These are phyloP conservation scores for Drosophila nr. perissopoda DNA, from an alignment of 2,888 invertebrate species.

Conservation along the genomic window DNA sequence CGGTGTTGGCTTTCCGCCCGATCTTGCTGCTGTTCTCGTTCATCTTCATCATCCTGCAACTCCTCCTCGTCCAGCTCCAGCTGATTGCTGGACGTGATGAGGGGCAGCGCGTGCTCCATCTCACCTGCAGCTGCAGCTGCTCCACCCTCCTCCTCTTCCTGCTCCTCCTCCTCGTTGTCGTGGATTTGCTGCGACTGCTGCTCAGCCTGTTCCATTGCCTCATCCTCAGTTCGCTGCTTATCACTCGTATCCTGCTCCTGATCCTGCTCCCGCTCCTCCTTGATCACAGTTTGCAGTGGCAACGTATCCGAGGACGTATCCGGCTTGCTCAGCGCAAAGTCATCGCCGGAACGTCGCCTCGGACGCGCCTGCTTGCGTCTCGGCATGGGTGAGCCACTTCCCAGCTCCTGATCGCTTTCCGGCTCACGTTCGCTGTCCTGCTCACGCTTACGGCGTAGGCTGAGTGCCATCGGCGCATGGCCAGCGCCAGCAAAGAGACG, in stretches of 20 bases:
- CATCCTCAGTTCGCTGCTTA: conserved; percentile 17
- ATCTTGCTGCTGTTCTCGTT: conserved; percentile 30
- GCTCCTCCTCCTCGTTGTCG: conserved; percentile 6
- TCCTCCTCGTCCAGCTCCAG: conserved; percentile 42
- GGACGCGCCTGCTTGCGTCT: conserved; percentile 94
- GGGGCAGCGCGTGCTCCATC: conserved; percentile 10
- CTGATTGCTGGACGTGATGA: conserved; percentile 5
- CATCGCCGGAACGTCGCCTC: conserved; percentile 92
- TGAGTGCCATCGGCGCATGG: conserved; percentile 62
- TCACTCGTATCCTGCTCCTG: conserved; percentile 73
- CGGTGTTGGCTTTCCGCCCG: conserved; percentile 2
- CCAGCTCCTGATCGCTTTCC: conserved; percentile 75
- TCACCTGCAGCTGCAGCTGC: conserved; percentile 16
- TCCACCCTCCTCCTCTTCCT: neutral
- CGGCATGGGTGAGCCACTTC: conserved; percentile 91
- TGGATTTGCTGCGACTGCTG: conserved; percentile 12
- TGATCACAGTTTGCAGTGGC: conserved; percentile 82
- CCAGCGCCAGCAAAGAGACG: conserved; percentile 81
- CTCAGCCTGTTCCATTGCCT: conserved; percentile 52
- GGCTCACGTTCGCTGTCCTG: conserved; percentile 83
- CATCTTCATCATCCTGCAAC: conserved; percentile 36
- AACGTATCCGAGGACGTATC: conserved; percentile 72
- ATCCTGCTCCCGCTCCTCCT: conserved; percentile 85
- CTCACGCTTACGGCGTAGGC: conserved; percentile 75
- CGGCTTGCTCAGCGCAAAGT: conserved; percentile 84